Evolutionary conservation across 1,140 invertebrate species (phyloP).

Genomic region (Penaeus vannamei): DNA sequence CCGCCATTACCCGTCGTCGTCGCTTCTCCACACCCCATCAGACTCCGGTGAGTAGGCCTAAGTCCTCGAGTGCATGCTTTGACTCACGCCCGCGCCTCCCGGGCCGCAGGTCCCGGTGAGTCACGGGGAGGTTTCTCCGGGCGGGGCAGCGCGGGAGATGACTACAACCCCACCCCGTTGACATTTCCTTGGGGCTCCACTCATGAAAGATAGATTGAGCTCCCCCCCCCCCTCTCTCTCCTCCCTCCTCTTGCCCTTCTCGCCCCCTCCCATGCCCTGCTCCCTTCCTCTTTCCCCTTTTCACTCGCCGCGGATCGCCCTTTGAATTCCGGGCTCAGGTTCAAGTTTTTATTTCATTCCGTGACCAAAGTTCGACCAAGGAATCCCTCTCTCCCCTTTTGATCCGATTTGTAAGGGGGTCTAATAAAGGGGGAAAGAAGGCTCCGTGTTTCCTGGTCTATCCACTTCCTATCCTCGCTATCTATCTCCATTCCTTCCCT

Average conservation of each 20-base stretch:
- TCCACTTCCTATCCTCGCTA: too few species aligned
- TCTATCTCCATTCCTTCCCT: too few species aligned
- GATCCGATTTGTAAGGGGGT: too few species aligned
- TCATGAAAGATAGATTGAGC: not conserved
- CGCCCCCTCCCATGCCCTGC: too few species aligned
- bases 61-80: not conserved
- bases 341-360: too few species aligned
- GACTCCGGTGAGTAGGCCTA: conserved; percentile 83
- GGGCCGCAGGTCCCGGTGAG: not conserved
- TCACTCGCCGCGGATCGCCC: too few species aligned
- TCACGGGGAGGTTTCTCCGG: not conserved
- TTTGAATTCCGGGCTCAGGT: too few species aligned
- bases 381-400: too few species aligned
- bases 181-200: conserved; percentile 17
- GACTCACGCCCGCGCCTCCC: not conserved
- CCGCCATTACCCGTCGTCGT: conserved; percentile 75
- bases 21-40: conserved; percentile 87
- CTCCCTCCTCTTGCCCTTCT: not conserved
- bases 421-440: too few species aligned
- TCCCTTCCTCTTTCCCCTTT: not conserved
- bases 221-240: not conserved
- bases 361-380: too few species aligned
- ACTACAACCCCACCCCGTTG: conserved; percentile 38
- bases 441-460: too few species aligned
- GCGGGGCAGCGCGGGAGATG: not conserved